Conservation (phyloP, 2,113 vertebrate genomes). For the Bostrychus sinensis region DNA sequence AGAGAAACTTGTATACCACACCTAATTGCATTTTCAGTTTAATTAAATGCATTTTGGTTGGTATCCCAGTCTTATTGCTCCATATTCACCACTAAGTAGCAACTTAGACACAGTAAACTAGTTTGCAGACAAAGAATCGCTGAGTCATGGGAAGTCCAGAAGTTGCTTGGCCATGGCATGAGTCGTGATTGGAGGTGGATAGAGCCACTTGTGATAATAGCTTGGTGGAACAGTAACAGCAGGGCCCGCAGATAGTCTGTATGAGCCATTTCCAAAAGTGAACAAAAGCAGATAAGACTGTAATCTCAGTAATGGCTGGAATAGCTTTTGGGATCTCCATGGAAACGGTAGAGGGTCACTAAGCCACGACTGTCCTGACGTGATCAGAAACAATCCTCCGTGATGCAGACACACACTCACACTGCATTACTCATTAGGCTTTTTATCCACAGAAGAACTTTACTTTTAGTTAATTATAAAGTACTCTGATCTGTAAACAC, state of each 20-base stretch:
- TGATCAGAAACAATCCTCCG: constrained; percentile 33
- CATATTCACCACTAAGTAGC: not conserved
- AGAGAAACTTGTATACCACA: not conserved
- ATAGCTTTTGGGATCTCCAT: constrained; percentile 70
- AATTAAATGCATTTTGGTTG: not conserved
- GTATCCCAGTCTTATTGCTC: constrained; percentile 2
- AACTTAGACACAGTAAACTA: not conserved
- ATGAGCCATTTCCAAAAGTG: constrained; percentile 55
- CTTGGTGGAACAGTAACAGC: constrained; percentile 15
- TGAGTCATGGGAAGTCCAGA: constrained; percentile 12
- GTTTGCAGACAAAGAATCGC: constrained; percentile 8
- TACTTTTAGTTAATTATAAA: too few species aligned
- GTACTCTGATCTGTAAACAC: too few species aligned
- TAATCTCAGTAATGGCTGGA: constrained; percentile 72
- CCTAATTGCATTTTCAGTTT: not conserved
- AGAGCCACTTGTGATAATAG: constrained; percentile 33
- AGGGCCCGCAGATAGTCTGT: constrained; percentile 30
- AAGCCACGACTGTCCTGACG: constrained; percentile 43
- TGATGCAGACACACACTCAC: constrained; percentile 13
- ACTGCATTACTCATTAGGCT: not conserved
- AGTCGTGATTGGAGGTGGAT: constrained; percentile 37
- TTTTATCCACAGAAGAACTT: constrained; percentile 1
- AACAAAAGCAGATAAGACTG: constrained; percentile 69
- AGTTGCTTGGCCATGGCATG: constrained; percentile 21
- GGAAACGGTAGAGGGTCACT: constrained; percentile 69